A percentile compares a stretch with the other conserved stretches of the same genome.
Conservation (phyloP, 2,888 invertebrate genomes). For the Palloptera scutellata region DNA sequence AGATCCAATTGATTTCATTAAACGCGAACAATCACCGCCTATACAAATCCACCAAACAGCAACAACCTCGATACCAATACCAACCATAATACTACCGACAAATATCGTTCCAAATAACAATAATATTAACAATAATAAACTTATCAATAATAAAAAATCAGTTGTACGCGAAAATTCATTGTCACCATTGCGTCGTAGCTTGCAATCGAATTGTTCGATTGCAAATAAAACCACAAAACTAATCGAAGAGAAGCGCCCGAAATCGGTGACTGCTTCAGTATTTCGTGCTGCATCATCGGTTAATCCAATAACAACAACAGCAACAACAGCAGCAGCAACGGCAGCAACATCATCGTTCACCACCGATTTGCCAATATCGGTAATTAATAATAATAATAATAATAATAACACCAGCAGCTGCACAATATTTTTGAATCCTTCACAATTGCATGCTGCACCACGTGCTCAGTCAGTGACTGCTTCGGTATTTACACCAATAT, state of each 20-base stretch:
- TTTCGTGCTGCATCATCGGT: slow-evolving; percentile 49
- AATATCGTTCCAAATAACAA: slow-evolving; percentile 28
- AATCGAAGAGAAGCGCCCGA: slow-evolving; percentile 49
- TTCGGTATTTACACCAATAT: slow-evolving; percentile 53
- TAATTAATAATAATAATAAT: slow-evolving; percentile 28
- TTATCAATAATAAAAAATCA: slow-evolving; percentile 24
- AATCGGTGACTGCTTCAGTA: slow-evolving; percentile 62
- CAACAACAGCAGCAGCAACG: slow-evolving; percentile 9
- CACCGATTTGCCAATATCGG: slow-evolving; percentile 36
- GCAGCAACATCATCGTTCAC: slow-evolving; percentile 24
- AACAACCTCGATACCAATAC: slow-evolving; percentile 22
- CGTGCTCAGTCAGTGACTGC: slow-evolving; percentile 54
- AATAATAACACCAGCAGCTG: background rate
- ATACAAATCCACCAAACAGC: slow-evolving; percentile 22
- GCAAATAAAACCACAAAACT: slow-evolving; percentile 18
- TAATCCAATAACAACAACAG: slow-evolving; percentile 24
- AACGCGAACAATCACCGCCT: slow-evolving; percentile 35
- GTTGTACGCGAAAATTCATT: slow-evolving; percentile 25
- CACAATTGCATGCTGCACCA: slow-evolving; percentile 41
- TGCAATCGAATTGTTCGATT: slow-evolving; percentile 40
- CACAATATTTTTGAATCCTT: slow-evolving; percentile 23
- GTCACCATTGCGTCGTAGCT: slow-evolving; percentile 43
- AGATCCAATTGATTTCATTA: slow-evolving; percentile 16
- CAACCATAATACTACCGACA: slow-evolving; percentile 32
- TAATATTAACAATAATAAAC: slow-evolving; percentile 26